Evolutionary conservation across 1,140 invertebrate species (phyloP), one percentile per base, ranked within the genome.

Genomic region (Belonocnema kinseyi): DNA sequence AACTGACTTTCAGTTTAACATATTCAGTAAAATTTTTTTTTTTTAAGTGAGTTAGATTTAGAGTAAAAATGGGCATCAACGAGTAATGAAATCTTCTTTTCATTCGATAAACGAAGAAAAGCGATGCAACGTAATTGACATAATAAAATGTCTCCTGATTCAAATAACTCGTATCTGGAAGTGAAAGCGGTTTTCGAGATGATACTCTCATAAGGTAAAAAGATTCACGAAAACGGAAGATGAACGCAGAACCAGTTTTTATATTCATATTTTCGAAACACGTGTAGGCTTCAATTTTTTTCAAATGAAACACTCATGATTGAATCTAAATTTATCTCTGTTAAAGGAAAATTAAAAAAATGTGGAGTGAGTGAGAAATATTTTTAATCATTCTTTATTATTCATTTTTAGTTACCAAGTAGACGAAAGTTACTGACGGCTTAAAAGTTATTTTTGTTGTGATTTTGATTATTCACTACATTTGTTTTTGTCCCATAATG

Each of bases 111-210:
- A 14, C 61, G n/a, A 66, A 66, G 61, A 66, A 66, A 40, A 66
- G 61, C 7, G 14, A 66, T 12, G 8, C 58, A 61, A 66, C 61
- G 61, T 66, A 66, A 66, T 66, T 66, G 61, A 66, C 61, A 66
- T 66, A 66, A 66, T 66, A 66, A 66, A 66, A 66, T 66, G 61
- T 66, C 61, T 40, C 61, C 26, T 33, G 61, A 66, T 46, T 66
- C 61, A 40, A 66, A 66, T 66, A 66, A 66, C 61, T 66, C 61
- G 61, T 66, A 46, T 66, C 26, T 40, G n/a, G 33, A 40, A 66
- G 61, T 66, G 61, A 66, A 66, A 66, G 61, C 61, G 33, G 61
- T 66, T 66, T 66, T 66, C 61, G n/a, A 40, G 61, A 40, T 66
- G 61, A 66, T 66, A 66, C 33, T 66, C 33, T 40, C 61, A 46